These are phyloP conservation scores for Nomada goodeniana DNA, from an alignment of 2,888 invertebrate genomes.

Conservation along the genomic window DNA sequence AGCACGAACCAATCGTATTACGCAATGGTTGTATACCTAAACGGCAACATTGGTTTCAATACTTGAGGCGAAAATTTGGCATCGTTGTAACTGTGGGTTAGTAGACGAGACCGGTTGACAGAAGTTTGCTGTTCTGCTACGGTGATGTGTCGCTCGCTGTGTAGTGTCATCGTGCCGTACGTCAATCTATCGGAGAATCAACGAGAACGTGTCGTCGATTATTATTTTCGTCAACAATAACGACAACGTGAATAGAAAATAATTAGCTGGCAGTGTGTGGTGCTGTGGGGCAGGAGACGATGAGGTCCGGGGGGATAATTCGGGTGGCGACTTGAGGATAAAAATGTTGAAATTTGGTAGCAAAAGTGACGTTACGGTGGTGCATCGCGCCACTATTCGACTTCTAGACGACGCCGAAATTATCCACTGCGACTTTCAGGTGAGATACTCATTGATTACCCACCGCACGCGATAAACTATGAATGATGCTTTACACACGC, in stretches of 20 bases:
- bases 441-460: conserved; percentile 79
- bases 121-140: conserved; percentile 65
- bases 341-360: conserved; percentile 85
- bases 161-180: conserved; percentile 62
- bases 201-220: conserved; percentile 27
- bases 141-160: conserved; percentile 68
- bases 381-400: conserved; percentile 89
- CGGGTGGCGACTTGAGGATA: conserved; percentile 83
- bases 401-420: conserved; percentile 96
- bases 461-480: conserved; percentile 43
- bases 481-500: conserved; percentile 46
- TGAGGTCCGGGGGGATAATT: conserved; percentile 82
- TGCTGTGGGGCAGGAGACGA: conserved; percentile 81
- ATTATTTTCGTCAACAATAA: conserved; percentile 28
- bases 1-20: conserved; percentile 11
- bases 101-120: conserved; percentile 68
- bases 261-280: conserved; percentile 80
- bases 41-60: conserved; percentile 58
- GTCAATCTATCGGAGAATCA: conserved; percentile 47
- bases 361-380: conserved; percentile 85
- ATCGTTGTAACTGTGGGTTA: conserved; percentile 57
- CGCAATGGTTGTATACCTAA: background rate
- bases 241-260: conserved; percentile 56
- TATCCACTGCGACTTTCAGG: conserved; percentile 96
- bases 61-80: conserved; percentile 52